Conservation (phyloP, 2,888 invertebrate species). For the Trachelus troglodyta region DNA sequence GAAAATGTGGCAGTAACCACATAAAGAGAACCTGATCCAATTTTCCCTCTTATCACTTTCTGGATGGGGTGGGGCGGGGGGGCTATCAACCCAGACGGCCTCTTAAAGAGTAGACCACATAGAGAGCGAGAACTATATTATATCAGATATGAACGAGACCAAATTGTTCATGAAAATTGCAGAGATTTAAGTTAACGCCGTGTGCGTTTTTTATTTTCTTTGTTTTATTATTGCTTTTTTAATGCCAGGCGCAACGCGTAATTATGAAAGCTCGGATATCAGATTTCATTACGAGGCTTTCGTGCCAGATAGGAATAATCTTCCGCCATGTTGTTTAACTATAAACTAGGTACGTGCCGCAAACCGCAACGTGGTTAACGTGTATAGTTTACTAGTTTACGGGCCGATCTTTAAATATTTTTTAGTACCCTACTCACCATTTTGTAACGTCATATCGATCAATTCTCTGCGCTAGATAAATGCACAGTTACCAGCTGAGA, state of each 20-base stretch:
- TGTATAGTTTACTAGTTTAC: background rate
- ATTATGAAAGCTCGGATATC: background rate
- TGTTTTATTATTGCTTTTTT: background rate
- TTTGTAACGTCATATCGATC: too few species aligned
- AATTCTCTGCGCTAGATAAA: too few species aligned
- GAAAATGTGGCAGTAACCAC: background rate
- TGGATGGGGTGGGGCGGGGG: too few species aligned
- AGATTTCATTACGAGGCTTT: background rate
- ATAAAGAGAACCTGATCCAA: background rate
- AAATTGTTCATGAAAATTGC: background rate
- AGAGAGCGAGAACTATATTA: background rate
- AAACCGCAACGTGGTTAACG: background rate
- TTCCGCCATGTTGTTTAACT: background rate
- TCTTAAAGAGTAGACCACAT: background rate
- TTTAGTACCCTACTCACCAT: too few species aligned
- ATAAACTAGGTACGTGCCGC: background rate
- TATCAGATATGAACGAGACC: background rate
- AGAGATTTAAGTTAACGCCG: background rate
- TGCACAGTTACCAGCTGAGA: too few species aligned
- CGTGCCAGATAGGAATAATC: background rate
- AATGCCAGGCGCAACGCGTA: background rate
- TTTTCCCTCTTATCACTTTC: too few species aligned
- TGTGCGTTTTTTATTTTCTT: background rate
- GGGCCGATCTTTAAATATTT: too few species aligned
- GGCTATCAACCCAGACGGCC: background rate